Percentiles rank a stretch among this genome's conserved stretches.
phyloP scores from a whole-genome alignment of 1,140 invertebrate species.

The Acromyrmex heyeri region DNA sequence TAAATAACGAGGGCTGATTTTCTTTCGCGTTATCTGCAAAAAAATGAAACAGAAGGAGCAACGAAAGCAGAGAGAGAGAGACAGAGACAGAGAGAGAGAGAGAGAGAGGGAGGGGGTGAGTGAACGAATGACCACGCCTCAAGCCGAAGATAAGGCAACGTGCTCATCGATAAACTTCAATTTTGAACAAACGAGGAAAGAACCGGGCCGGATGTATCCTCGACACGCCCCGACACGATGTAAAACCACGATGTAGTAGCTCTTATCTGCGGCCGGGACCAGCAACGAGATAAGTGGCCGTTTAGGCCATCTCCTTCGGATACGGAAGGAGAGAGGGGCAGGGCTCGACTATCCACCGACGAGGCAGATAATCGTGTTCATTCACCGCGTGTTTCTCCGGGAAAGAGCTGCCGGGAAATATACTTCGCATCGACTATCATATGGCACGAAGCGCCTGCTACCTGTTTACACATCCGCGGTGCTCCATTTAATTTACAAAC shows the following conservation, averaged over 20 bases:
- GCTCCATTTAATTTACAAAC: slow-evolving; percentile 47
- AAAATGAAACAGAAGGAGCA: slow-evolving; percentile 10
- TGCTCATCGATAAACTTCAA: slow-evolving; percentile 75
- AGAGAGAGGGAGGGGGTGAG: not conserved
- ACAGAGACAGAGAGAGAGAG: not conserved
- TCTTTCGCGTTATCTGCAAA: slow-evolving; percentile 7
- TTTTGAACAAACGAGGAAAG: slow-evolving; percentile 77
- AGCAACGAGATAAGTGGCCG: slow-evolving; percentile 73
- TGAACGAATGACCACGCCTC: slow-evolving; percentile 69
- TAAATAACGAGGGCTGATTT: slow-evolving; percentile 6
- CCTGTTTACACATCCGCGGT: slow-evolving; percentile 1
- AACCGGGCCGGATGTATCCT: slow-evolving; percentile 61
- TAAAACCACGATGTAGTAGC: slow-evolving; percentile 68
- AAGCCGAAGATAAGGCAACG: slow-evolving; percentile 69
- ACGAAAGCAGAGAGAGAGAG: not conserved
- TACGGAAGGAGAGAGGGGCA: not conserved
- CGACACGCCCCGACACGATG: slow-evolving; percentile 76
- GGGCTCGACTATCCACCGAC: slow-evolving; percentile 30
- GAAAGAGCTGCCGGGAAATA: slow-evolving; percentile 43
- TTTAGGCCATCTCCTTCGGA: slow-evolving; percentile 65
- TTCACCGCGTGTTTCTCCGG: not conserved
- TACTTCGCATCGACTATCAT: slow-evolving; percentile 21
- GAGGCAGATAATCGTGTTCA: slow-evolving; percentile 49
- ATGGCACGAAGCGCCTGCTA: slow-evolving; percentile 17
- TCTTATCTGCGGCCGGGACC: slow-evolving; percentile 67